phyloP scores from a whole-genome alignment of 2,113 vertebrate genomes.

The Excalfactoria chinensis region DNA sequence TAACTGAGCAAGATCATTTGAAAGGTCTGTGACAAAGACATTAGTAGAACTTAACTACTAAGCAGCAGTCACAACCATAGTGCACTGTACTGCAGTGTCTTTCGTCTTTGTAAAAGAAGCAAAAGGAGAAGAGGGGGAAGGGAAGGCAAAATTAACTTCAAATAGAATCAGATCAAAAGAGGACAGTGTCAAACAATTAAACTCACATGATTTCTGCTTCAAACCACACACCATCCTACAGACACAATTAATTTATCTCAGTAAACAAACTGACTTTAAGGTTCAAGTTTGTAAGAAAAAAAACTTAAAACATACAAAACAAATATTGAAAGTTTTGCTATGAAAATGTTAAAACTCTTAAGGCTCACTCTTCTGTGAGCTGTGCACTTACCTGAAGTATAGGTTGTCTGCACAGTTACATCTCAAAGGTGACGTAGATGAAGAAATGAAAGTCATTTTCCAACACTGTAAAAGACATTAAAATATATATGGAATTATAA shows the following conservation, averaged over 20 bases:
- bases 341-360: not conserved
- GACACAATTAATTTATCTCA: not conserved
- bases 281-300: not conserved
- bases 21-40: not conserved
- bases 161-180: not conserved
- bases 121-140: not conserved
- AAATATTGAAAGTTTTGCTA: not conserved
- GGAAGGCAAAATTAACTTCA: not conserved
- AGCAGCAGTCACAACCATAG: not conserved
- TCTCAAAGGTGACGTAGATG: not conserved
- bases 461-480: not conserved
- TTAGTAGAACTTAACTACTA: not conserved
- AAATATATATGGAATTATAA: slow-evolving; percentile 26
- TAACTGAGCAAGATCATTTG: not conserved
- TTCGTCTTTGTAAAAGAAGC: not conserved
- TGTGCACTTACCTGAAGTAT: not conserved
- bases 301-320: not conserved
- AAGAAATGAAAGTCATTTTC: not conserved
- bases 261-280: not conserved
- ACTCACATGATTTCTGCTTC: not conserved
- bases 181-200: not conserved
- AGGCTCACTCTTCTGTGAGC: not conserved
- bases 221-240: not conserved
- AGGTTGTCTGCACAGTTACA: not conserved
- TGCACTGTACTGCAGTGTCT: not conserved